A percentile compares a stretch with the other conserved stretches of the same genome.
phyloP scores from a whole-genome alignment of 2,888 invertebrate species.

The Nephrotoma appendiculata region DNA sequence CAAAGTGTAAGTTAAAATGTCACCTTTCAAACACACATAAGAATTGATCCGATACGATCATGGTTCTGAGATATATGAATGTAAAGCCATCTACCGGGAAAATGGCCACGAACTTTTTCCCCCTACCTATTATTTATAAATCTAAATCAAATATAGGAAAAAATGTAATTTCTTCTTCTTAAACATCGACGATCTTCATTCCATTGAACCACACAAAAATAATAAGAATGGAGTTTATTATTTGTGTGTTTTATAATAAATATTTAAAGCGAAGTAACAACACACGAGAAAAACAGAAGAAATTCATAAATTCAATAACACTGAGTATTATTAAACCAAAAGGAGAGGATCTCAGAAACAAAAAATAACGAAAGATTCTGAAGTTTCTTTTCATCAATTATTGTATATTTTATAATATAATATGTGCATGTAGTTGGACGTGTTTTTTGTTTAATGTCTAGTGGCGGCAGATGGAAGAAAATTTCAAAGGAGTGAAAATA shows the following conservation, averaged over 20 bases:
- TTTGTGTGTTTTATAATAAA: neutral
- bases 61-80: too few relatives aligned
- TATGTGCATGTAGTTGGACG: neutral
- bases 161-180: neutral
- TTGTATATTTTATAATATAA: neutral
- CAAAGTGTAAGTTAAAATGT: too few relatives aligned
- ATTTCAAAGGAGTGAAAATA: neutral
- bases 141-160: neutral
- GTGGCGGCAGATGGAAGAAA: neutral
- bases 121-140: neutral
- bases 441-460: neutral
- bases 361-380: neutral
- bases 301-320: neutral
- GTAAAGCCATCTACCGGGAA: too few relatives aligned
- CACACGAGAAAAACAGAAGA: neutral
- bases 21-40: too few relatives aligned
- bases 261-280: neutral
- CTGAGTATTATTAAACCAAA: neutral
- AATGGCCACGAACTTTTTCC: too few relatives aligned
- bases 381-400: neutral
- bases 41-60: too few relatives aligned
- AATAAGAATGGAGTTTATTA: neutral
- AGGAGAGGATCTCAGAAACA: neutral
- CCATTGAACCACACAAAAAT: neutral
- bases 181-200: neutral